phyloP scores from a whole-genome alignment of 2,888 invertebrate species.

The Kryphioiulus occultus region DNA sequence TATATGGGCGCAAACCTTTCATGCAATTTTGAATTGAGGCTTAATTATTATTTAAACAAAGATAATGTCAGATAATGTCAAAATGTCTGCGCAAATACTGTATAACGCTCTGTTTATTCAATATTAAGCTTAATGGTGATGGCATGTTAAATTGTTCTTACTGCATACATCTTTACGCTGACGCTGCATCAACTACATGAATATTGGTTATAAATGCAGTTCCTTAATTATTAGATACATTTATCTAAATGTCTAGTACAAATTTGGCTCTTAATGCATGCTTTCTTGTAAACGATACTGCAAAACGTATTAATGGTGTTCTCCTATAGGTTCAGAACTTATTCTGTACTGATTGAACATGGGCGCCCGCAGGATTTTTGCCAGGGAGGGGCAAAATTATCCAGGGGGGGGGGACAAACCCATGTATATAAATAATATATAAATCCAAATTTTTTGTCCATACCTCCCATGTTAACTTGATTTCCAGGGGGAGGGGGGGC shows the following conservation, averaged over 20 bases:
- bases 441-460: no score
- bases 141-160: neutral
- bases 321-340: no score
- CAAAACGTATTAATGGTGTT: no score
- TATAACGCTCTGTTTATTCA: neutral
- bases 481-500: no score
- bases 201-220: neutral
- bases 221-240: neutral
- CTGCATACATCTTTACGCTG: neutral
- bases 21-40: neutral
- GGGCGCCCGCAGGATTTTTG: no score
- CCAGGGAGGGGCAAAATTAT: no score
- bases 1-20: constrained; percentile 3
- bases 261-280: no score
- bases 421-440: no score
- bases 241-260: neutral
- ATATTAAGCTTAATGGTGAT: neutral
- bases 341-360: no score
- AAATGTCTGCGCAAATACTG: neutral
- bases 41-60: constrained; percentile 32
- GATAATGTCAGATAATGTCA: constrained; percentile 37
- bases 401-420: no score
- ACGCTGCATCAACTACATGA: neutral
- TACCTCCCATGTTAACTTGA: no score
- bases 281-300: no score